Base-by-base conservation (phyloP, 2,797 vertebrate species). In the Aotus griseimembra region DNA sequence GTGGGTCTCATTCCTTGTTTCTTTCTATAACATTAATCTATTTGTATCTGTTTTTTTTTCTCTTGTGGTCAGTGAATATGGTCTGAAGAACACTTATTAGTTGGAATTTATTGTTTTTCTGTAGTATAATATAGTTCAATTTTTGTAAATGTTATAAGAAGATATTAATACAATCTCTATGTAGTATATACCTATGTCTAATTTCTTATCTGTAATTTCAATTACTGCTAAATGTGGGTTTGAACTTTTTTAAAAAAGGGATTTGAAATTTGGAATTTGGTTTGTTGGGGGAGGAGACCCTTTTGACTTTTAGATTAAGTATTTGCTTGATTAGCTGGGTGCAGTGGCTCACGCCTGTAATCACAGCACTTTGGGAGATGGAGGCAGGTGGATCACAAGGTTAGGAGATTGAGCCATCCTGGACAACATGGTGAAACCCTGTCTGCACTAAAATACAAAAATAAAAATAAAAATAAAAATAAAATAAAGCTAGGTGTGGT, bases 111-210 rank as follows among this genome's bases (percentile, higher is more conserved):
- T 17, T 52, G 17, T 83, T 94, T 75, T 39, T 87, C 33, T 94
- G 14, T 48, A 28, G 20, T 44, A 1, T 39, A 46, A 52, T 52
- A 28, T 67, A 17, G 2, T 84, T 89, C 61, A 39, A 12, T 30
- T 96, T 96, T 88, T 85, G 33, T 79, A 82, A 92, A 72, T 57
- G 15, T 67, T 90, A 67, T 4, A 64, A 93, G 61, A 61, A 83
- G 36, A n/a, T n/a, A 19, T n/a, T 67, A n/a, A 82, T 67, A 83
- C 11, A 81, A 10, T 55, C 19, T 91, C 7, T 28, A 4, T 6
- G 33, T 22, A 73, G 33, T 17, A 61, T 11, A 55, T 12, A 44
- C 22, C 15, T 15, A 26, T 41, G 28, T 64, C n/a, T 12, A 80
- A 39, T 91, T 33, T 70, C 17, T 22, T 15, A 9, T 52, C 24